Evolutionary conservation across 2,888 invertebrate species (phyloP), one percentile per base, ranked within the genome.

Genomic region (Eucera pruinosa): DNA sequence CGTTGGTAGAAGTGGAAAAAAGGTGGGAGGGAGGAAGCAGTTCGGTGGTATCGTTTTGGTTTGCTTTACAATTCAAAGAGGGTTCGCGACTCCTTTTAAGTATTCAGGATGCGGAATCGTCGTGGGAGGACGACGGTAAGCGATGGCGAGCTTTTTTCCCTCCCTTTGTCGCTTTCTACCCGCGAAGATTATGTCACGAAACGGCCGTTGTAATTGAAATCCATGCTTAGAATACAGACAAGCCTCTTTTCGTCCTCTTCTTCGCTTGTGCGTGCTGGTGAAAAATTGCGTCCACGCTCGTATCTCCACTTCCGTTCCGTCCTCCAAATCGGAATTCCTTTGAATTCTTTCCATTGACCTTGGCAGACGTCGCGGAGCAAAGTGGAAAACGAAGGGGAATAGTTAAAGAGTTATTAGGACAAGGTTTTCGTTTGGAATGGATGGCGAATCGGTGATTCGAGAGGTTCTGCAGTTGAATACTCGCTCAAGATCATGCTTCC

Each of bases 1-100:
- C 7, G 0, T 1, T 15, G n/a, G n/a, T n/a, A 55, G 20, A 7
- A 15, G 1, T 3, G 15, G 13, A 7, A 5, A 3, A 15, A 13
- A n/a, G n/a, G n/a, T n/a, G n/a, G n/a, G n/a, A n/a, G n/a, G 57
- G 52, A 25, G 58, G 41, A 64, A 68, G 57, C 64, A 69, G 52
- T 82, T 76, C 45, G 70, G 72, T 30, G 68, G 73, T 84, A 87
- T 89, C 84, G 86, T 83, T 83, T 82, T 83, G 80, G 83, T 87
- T 89, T 87, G 86, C 83, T 88, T 89, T 89, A 88, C 87, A 89
- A 88, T 89, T 89, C 88, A 87, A 89, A 88, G 82, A 76, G 81
- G 84, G 81, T 86, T 76, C 76, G 83, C 81, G 83, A 82, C 81
- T 82, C 86, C 81, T 84, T 78, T 88, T 86, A 85, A 85, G 86